These are phyloP conservation scores for Eonycteris spelaea DNA, from an alignment of 2,113 vertebrate species.

Conservation along the genomic window DNA sequence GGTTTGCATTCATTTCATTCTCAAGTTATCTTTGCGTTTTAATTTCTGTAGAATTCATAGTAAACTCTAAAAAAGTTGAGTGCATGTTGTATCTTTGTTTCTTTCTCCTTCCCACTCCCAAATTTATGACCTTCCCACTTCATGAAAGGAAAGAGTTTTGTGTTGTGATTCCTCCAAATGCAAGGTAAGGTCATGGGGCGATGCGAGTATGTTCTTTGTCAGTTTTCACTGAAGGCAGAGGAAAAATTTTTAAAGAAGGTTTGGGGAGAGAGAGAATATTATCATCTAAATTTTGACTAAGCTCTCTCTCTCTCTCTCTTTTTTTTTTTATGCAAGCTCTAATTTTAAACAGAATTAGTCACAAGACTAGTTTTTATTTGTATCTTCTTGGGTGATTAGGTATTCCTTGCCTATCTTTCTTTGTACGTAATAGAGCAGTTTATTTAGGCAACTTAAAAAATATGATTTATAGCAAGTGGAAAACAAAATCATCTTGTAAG, in stretches of 20 bases:
- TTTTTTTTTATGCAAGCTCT: constrained; percentile 4
- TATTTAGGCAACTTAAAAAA: constrained; percentile 27
- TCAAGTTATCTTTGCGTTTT: not conserved
- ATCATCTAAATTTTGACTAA: constrained; percentile 25
- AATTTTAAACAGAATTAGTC: constrained; percentile 38
- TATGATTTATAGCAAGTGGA: not conserved
- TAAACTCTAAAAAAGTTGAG: not conserved
- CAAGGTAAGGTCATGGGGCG: not conserved
- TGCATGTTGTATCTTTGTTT: not conserved
- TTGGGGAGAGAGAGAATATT: not conserved
- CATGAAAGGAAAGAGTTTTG: not conserved
- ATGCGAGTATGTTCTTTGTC: not conserved
- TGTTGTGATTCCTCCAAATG: not conserved
- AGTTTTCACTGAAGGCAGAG: not conserved
- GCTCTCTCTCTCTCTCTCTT: not conserved
- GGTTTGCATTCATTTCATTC: constrained; percentile 4
- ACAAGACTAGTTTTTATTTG: constrained; percentile 16
- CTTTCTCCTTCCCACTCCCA: not conserved
- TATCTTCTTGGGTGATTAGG: constrained; percentile 23
- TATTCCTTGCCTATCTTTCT: constrained; percentile 32
- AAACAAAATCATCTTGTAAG: constrained; percentile 46
- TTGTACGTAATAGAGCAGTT: constrained; percentile 43
- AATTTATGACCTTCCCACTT: not conserved
- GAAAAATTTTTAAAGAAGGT: not conserved
- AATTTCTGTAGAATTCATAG: not conserved